Evolutionary conservation across 2,888 invertebrate species (phyloP).

Genomic region (Leptopilina syphax): DNA sequence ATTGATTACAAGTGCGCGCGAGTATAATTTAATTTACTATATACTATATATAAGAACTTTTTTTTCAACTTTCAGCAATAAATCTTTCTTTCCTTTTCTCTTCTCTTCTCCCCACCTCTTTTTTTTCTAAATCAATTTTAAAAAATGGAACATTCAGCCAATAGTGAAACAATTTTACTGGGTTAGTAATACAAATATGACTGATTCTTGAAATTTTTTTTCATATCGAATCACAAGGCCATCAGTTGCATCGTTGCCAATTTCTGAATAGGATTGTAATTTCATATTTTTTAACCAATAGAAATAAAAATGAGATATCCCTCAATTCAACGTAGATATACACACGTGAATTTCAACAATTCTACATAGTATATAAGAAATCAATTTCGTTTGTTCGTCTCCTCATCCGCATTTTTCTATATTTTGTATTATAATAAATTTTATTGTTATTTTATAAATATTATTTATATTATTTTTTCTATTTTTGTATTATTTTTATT

Average conservation of each 20-base stretch:
- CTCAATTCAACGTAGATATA: neutral
- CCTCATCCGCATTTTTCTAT: too few species aligned
- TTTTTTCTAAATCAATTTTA: neutral
- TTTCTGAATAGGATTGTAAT: constrained; percentile 20
- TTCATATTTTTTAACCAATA: constrained; percentile 28
- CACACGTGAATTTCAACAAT: neutral
- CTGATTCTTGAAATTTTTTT: constrained; percentile 12
- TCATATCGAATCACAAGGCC: constrained; percentile 35
- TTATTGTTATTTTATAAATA: too few species aligned
- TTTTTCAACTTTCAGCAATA: neutral
- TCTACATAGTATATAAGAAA: neutral
- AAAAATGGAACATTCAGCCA: constrained; percentile 8
- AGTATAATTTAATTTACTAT: too few species aligned
- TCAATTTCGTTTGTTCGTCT: neutral
- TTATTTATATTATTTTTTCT: too few species aligned
- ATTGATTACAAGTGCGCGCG: too few species aligned
- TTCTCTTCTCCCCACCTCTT: neutral
- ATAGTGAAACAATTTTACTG: constrained; percentile 16
- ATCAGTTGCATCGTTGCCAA: constrained; percentile 29
- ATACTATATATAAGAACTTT: too few species aligned
- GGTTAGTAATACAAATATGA: constrained; percentile 38
- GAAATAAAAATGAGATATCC: neutral
- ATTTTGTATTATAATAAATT: too few species aligned
- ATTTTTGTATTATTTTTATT: too few species aligned
- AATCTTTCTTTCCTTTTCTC: too few species aligned